Base-by-base conservation (phyloP, 2,888 invertebrate species). In the Melipona bicolor region DNA sequence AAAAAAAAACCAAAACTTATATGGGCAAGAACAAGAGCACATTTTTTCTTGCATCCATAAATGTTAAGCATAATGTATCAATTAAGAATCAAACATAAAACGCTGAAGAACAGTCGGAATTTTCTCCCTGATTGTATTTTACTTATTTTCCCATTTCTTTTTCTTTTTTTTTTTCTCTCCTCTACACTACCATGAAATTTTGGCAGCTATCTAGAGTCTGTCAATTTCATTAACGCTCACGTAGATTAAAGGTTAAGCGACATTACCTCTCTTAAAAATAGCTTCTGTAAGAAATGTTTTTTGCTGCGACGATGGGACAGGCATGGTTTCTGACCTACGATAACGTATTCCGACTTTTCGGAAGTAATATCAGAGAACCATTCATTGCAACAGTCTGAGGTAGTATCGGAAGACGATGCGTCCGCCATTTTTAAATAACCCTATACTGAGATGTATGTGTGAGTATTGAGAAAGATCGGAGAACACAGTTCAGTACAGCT, bases 261-360 rank as follows among this genome's bases (percentile, higher is more conserved):
- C 85, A 94, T 95, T 95, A 96, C 96, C 95, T 96, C 96, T 93
- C 96, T 95, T 92, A 96, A 96, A 91, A 96, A 95, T 91, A 96
- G 94, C 94, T 96, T 96, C 95, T 93, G 95, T 81, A 93, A 90
- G 86, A 95, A 93, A 90, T 93, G 92, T 82, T 90, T 91, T 87
- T 93, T 92, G 70, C 87, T 93, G 73, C 90, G 91, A 50, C 90
- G 91, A 85, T 89, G 91, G 19, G 90, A 87, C 52, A 88, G 79
- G 82, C 91, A 91, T 73, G 92, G 92, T 77, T 92, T 93, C 83
- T 93, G 94, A 50, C 93, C 93, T 64, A 94, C 92, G 36, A 94
- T 89, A 81, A 93, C 91, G 86, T 91, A 93, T 79, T 93, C 93
- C 50, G 92, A 92, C 81, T 91, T 93, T 85, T 94, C 94, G 67